These are phyloP conservation scores for Actinopyga echinites DNA, from an alignment of 53 echinoderm and acorn worm species.

Conservation along the genomic window DNA sequence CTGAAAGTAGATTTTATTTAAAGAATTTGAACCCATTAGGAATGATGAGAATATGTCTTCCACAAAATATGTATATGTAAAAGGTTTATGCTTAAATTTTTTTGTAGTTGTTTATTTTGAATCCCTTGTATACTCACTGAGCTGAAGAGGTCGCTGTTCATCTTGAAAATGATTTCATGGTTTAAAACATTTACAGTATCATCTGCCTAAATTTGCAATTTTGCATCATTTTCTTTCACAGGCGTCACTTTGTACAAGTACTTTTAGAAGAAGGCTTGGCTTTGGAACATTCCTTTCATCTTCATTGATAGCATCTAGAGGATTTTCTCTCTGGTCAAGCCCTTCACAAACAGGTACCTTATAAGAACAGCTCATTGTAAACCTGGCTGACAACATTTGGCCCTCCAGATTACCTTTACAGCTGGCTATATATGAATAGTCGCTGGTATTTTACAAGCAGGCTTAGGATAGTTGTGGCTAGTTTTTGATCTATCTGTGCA, in stretches of 20 bases:
- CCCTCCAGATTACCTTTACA: neutral
- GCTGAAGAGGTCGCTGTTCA: too few species aligned
- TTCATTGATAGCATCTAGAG: slow-evolving; percentile 63
- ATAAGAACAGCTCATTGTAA: neutral
- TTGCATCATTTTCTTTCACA: neutral
- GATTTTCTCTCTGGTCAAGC: slow-evolving; percentile 65
- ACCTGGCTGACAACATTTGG: neutral
- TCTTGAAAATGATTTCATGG: too few species aligned
- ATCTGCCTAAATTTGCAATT: neutral
- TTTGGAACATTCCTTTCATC: slow-evolving; percentile 67
- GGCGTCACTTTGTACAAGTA: neutral
- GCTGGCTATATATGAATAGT: neutral
- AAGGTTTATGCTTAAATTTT: too few species aligned
- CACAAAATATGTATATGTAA: too few species aligned
- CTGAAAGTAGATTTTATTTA: too few species aligned
- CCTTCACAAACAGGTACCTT: slow-evolving; percentile 41
- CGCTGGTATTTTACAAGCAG: neutral
- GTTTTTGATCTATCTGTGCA: too few species aligned
- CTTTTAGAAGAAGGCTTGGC: slow-evolving; percentile 21
- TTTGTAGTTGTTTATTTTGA: too few species aligned
- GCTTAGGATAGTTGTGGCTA: neutral
- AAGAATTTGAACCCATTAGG: too few species aligned
- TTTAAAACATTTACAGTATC: neutral
- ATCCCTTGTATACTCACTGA: too few species aligned
- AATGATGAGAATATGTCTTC: too few species aligned